Conservation (phyloP, 2,113 vertebrate genomes). For the Thunnus thynnus region DNA sequence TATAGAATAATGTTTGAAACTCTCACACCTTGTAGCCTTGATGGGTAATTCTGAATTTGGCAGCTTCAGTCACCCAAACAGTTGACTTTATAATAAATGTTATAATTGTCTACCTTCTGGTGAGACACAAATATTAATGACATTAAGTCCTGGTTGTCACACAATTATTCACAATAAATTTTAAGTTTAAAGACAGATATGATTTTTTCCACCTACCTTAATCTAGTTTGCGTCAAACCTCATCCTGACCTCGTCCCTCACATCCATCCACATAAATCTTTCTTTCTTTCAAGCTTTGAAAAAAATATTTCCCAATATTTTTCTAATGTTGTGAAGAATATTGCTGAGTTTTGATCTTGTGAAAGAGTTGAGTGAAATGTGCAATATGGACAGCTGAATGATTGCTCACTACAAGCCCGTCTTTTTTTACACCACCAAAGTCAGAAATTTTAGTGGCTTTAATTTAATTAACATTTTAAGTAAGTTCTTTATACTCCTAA, state of each 20-base stretch:
- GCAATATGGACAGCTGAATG: not conserved
- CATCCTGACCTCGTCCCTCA: not conserved
- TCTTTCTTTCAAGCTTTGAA: not conserved
- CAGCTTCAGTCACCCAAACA: not conserved
- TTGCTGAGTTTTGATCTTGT: not conserved
- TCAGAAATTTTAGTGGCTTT: not conserved
- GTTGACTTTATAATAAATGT: too few relatives aligned
- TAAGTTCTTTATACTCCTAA: constrained; percentile 3
- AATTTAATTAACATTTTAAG: constrained; percentile 28
- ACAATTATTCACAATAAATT: too few relatives aligned
- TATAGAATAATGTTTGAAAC: not conserved
- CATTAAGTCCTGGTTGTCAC: too few relatives aligned
- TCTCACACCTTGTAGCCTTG: not conserved
- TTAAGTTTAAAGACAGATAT: too few relatives aligned
- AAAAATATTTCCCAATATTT: not conserved
- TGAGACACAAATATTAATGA: too few relatives aligned
- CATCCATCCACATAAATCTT: not conserved
- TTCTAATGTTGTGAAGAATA: not conserved
- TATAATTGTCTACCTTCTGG: too few relatives aligned
- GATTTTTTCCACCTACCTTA: too few relatives aligned
- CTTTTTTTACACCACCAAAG: not conserved
- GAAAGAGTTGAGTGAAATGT: not conserved
- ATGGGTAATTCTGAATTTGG: constrained; percentile 2
- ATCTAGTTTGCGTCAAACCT: too few relatives aligned
- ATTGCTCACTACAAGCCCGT: not conserved